phyloP scores from a whole-genome alignment of 2,797 vertebrate genomes.

The Acestrorhynchus altus region DNA sequence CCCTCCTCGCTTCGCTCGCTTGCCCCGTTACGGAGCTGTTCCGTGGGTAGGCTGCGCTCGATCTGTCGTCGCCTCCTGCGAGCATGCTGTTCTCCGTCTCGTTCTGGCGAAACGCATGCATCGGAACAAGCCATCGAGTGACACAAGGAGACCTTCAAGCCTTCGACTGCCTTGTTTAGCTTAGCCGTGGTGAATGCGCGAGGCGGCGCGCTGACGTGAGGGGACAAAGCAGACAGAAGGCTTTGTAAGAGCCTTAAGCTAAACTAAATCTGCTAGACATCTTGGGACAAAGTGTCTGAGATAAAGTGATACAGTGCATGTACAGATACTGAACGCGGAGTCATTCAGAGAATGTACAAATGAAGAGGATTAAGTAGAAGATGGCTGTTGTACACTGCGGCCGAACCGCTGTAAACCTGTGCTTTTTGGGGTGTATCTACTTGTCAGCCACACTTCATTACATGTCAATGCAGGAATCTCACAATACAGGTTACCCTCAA shows the following conservation, averaged over 20 bases:
- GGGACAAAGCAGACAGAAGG: constrained; percentile 18
- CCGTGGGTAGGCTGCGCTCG: constrained; percentile 8
- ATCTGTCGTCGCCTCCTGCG: not conserved
- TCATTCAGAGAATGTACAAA: not conserved
- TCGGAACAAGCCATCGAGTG: constrained; percentile 11
- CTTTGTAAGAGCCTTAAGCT: constrained; percentile 27
- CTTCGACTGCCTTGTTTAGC: constrained; percentile 43
- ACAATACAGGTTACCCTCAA: no score
- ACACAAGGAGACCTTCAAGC: constrained; percentile 22
- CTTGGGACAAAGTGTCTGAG: no score
- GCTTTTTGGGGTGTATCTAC: no score
- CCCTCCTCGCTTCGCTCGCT: constrained; percentile 37
- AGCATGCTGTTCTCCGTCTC: not conserved
- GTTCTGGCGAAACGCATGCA: not conserved
- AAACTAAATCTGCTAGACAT: not conserved
- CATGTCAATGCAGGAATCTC: no score
- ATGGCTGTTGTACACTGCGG: no score
- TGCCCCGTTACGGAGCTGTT: constrained; percentile 18
- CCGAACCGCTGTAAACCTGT: no score
- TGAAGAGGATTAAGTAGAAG: not conserved
- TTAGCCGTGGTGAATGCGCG: constrained; percentile 11
- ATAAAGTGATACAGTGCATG: not conserved
- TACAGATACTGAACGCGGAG: not conserved
- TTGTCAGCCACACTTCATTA: no score
- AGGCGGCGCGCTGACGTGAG: constrained; percentile 1